A percentile compares a stretch with the other conserved stretches of the same genome.
Conservation (phyloP, 2,888 invertebrate species). For the Ectropis crepuscularia region DNA sequence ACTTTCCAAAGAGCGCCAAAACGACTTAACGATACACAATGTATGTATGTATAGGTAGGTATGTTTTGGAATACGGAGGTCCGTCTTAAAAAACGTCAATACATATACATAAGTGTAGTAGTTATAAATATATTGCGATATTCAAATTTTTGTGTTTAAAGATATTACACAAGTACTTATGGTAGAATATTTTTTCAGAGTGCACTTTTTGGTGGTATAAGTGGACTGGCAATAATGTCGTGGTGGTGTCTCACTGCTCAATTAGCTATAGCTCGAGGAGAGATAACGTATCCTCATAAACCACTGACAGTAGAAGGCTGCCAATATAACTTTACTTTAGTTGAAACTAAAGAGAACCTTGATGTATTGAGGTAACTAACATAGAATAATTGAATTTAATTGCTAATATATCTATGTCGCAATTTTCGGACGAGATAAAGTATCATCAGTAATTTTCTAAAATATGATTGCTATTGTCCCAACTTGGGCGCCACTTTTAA, state of each 20-base stretch:
- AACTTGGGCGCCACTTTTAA: too few relatives aligned
- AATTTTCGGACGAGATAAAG: too few relatives aligned
- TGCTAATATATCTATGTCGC: neutral
- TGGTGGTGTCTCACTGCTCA: constrained; percentile 87
- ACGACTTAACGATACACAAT: too few relatives aligned
- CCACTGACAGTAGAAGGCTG: constrained; percentile 86
- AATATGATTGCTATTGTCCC: too few relatives aligned
- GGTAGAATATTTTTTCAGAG: constrained; percentile 70
- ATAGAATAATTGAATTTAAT: neutral
- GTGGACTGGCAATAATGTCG: constrained; percentile 83
- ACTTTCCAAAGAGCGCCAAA: too few relatives aligned
- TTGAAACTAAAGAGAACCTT: constrained; percentile 41
- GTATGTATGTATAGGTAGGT: too few relatives aligned
- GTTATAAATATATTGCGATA: too few relatives aligned
- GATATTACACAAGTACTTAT: neutral
- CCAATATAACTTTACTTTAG: constrained; percentile 84
- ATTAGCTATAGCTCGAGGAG: constrained; percentile 85
- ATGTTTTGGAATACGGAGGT: too few relatives aligned
- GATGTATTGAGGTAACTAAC: constrained; percentile 43
- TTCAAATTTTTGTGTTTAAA: too few relatives aligned
- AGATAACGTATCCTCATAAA: constrained; percentile 88
- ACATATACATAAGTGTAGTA: too few relatives aligned
- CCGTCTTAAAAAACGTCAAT: too few relatives aligned
- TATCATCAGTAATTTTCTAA: too few relatives aligned
- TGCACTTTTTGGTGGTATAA: constrained; percentile 84